Base-by-base conservation (phyloP, 2,888 invertebrate species). In the Yponomeuta plumbellus region DNA sequence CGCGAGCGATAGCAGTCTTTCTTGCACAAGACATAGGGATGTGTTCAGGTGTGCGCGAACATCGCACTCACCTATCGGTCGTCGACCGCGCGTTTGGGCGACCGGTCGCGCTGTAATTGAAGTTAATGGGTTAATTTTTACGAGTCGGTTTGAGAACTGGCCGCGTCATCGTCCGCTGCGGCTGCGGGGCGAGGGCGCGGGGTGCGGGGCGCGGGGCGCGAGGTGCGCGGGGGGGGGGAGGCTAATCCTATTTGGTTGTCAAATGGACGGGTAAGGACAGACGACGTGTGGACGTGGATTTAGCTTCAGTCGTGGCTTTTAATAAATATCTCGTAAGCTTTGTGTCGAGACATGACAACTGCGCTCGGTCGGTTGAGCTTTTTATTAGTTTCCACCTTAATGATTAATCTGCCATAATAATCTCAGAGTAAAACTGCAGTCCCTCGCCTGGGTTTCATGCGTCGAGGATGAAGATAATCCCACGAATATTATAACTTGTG, bases 71-170 rank as follows among this genome's bases (percentile, higher is more conserved):
- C 44, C 63, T 63, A 44, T 44, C 63, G 63, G 63, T 63, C 63
- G 44, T 44, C 22, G 63, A 21, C 63, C 63, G 40, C 26, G 66
- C 65, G 68, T 68, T 68, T 69, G 67, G 66, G 69, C 67, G 66
- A 68, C 58, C 66, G 59, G 59, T 62, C 61, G 59, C 64, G 59
- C 64, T 67, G 72, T 80, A 83, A 85, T 85, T 84, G 80, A 78
- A 81, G 84, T 84, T 85, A 86, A 86, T 84, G 79, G 83, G 81
- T 83, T 84, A 85, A 86, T 85, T 83, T 77, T 81, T 76, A 81
- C 74, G 77, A 79, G 76, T 64, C 26, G 22, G 13, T 21, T 20
- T 44, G 65, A 34, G 21, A 26, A 65, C 67, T 61, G 65, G 52
- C 26, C 64, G 67, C 62, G 58, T 67, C 61, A 58, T 61, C 63